These are phyloP conservation scores for Harpalus rubripes DNA, from an alignment of 2,888 invertebrate species.

Conservation along the genomic window DNA sequence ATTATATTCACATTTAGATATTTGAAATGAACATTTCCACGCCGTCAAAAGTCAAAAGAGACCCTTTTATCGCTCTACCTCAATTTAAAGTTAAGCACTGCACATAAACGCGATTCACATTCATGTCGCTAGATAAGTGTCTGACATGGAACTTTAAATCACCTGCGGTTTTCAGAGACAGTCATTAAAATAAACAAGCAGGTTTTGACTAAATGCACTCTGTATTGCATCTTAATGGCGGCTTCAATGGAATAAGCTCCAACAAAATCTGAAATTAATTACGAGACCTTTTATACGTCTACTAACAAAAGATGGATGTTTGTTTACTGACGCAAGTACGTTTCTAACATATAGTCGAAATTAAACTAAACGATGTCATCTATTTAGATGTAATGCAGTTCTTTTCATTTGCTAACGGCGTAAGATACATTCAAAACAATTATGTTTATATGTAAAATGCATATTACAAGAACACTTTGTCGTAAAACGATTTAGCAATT, in stretches of 20 bases:
- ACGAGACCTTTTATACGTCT: not conserved
- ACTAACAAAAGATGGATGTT: not conserved
- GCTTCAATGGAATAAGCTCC: slow-evolving; percentile 28
- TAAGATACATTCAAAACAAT: not conserved
- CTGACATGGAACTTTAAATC: not conserved
- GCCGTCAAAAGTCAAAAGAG: slow-evolving; percentile 19
- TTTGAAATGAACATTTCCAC: slow-evolving; percentile 19
- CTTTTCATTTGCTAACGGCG: not conserved
- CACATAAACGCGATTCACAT: slow-evolving; percentile 21
- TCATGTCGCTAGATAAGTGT: slow-evolving; percentile 37
- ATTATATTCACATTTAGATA: slow-evolving; percentile 4
- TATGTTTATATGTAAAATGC: too few relatives aligned
- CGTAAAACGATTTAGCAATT: too few relatives aligned
- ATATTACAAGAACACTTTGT: too few relatives aligned
- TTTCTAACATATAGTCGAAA: not conserved
- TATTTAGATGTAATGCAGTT: not conserved
- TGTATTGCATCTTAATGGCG: slow-evolving; percentile 51
- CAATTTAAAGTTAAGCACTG: slow-evolving; percentile 26
- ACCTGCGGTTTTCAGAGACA: slow-evolving; percentile 18
- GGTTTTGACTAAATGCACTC: slow-evolving; percentile 57
- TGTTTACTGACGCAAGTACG: not conserved
- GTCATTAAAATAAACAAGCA: slow-evolving; percentile 62
- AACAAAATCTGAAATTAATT: slow-evolving; percentile 4
- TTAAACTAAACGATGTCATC: not conserved
- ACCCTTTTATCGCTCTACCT: slow-evolving; percentile 11